These are phyloP conservation scores for Apostichopus parvimensis DNA, from an alignment of 35 echinoderm and acorn worm genomes.

Conservation along the genomic window DNA sequence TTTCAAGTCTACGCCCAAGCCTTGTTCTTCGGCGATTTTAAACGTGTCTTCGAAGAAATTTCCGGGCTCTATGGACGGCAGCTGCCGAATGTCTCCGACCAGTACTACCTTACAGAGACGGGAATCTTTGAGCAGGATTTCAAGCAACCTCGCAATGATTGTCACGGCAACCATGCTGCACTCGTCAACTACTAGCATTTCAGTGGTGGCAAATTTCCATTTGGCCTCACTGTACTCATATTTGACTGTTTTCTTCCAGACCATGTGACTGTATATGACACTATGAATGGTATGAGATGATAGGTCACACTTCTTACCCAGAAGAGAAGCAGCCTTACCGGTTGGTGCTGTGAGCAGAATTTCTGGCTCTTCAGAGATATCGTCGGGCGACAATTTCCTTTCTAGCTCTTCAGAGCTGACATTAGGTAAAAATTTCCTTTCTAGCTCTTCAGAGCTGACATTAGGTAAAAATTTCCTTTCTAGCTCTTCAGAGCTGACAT, in stretches of 20 bases:
- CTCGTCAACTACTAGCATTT: slow-evolving; percentile 78
- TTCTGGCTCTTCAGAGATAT: background rate
- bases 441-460: too few species aligned
- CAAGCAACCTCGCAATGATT: slow-evolving; percentile 43
- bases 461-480: too few species aligned
- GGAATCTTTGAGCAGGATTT: slow-evolving; percentile 47
- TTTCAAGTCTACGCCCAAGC: slow-evolving; percentile 43
- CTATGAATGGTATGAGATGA: slow-evolving; percentile 34
- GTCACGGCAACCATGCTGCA: slow-evolving; percentile 78
- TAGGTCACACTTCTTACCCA: slow-evolving; percentile 28
- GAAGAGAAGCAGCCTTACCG: slow-evolving; percentile 69
- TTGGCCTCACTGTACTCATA: background rate
- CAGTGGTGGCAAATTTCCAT: slow-evolving; percentile 36
- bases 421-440: too few species aligned
- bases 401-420: too few species aligned
- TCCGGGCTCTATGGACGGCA: slow-evolving; percentile 70
- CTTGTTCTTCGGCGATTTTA: background rate
- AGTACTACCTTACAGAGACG: slow-evolving; percentile 58
- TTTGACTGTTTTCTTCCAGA: slow-evolving; percentile 19
- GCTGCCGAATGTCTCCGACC: slow-evolving; percentile 69
- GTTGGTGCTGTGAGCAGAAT: slow-evolving; percentile 74
- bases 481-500: too few species aligned
- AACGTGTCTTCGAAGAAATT: slow-evolving; percentile 66
- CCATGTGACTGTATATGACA: slow-evolving; percentile 52
- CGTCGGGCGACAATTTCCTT: too few species aligned